These are phyloP conservation scores for Chelidonichthys spinosus DNA, from an alignment of 2,797 vertebrate species.

Conservation along the genomic window DNA sequence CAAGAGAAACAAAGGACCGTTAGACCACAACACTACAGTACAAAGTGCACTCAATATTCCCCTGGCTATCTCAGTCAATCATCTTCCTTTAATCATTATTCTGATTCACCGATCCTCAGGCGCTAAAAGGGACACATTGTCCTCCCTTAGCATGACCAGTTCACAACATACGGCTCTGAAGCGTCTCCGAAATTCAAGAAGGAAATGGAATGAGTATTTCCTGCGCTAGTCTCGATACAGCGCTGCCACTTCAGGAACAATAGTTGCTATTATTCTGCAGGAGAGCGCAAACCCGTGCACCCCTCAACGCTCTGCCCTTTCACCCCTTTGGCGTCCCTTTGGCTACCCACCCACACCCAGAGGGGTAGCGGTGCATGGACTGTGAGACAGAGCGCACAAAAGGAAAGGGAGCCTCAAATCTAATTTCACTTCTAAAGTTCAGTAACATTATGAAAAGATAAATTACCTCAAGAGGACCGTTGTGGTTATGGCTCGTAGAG, in stretches of 20 bases:
- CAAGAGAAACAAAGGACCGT: constrained; percentile 33
- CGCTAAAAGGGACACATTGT: constrained; percentile 61
- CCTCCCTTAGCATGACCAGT: constrained; percentile 33
- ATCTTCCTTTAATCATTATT: constrained; percentile 44
- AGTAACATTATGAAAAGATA: constrained; percentile 47
- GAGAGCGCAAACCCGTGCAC: constrained; percentile 57
- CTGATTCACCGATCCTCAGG: constrained; percentile 49
- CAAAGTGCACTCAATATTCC: constrained; percentile 35
- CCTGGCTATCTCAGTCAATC: constrained; percentile 31
- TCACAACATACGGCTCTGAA: constrained; percentile 39
- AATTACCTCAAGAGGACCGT: constrained; percentile 40
- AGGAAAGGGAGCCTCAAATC: constrained; percentile 54
- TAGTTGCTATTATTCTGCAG: constrained; percentile 61
- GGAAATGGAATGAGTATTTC: constrained; percentile 43
- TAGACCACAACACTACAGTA: constrained; percentile 20
- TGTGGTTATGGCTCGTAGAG: constrained; percentile 55
- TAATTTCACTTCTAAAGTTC: constrained; percentile 49
- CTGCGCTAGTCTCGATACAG: constrained; percentile 45
- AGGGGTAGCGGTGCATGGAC: constrained; percentile 40
- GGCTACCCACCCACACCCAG: constrained; percentile 53
- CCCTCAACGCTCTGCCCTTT: constrained; percentile 61
- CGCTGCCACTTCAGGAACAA: constrained; percentile 64
- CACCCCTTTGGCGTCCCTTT: constrained; percentile 51
- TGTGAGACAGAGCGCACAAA: constrained; percentile 36
- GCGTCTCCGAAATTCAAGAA: constrained; percentile 57